Conservation (phyloP, 2,888 invertebrate species). For the Meta bourneti region DNA sequence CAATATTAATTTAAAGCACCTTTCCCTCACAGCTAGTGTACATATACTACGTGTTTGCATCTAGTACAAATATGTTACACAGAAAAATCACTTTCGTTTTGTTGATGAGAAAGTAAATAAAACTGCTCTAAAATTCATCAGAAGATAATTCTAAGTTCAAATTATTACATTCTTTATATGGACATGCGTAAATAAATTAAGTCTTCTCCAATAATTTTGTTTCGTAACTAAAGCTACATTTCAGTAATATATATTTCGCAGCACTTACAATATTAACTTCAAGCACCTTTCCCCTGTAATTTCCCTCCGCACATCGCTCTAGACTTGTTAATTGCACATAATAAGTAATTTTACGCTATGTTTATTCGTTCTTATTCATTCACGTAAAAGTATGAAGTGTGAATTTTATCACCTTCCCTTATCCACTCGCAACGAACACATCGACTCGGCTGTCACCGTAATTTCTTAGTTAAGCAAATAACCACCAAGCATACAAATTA, state of each 20-base stretch:
- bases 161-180: too few relatives aligned
- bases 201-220: too few relatives aligned
- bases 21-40: too few relatives aligned
- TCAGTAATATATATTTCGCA: neutral
- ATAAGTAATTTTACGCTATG: neutral
- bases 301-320: neutral
- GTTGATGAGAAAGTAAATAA: too few relatives aligned
- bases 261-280: neutral
- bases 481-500: conserved; percentile 24
- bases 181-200: too few relatives aligned
- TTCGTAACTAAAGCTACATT: too few relatives aligned
- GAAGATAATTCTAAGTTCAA: too few relatives aligned
- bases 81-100: too few relatives aligned
- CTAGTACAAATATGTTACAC: too few relatives aligned
- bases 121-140: too few relatives aligned
- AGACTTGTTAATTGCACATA: neutral
- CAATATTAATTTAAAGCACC: neutral
- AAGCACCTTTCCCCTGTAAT: neutral
- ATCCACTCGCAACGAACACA: neutral
- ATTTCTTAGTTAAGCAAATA: conserved; percentile 18
- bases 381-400: neutral
- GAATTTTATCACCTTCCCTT: conserved; percentile 4
- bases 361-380: neutral
- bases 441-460: neutral
- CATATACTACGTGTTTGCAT: too few relatives aligned